Base-by-base conservation (phyloP, 2,888 invertebrate species). In the Amorpha juglandis region DNA sequence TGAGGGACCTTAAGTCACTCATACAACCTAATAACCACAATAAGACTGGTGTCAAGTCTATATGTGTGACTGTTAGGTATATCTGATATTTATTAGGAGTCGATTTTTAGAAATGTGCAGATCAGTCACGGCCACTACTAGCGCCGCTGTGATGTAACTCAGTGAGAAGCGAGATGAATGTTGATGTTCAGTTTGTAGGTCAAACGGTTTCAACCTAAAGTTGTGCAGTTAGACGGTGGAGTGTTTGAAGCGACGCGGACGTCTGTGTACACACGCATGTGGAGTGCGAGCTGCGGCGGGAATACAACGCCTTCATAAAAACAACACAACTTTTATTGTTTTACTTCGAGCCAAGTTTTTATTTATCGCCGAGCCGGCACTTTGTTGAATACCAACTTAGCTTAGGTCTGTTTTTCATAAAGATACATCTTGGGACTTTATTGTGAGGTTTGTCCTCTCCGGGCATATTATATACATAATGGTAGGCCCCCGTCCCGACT, bases 261-360 rank as follows among this genome's bases (percentile, higher is more conserved):
- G 27, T 27, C 27, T 1, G 27, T 55, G 55, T 33, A 8, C 55
- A 4, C 3, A 1, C n/a, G n/a, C n/a, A n/a, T n/a, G n/a, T 14
- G 3, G 50, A 50, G 35, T 14, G 55, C n/a, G 35, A 35, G 16
- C 16, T 8, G 16, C 4, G 55, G 52, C 12, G 51, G 51, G 9
- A 21, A 14, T 11, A 11, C 52, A 52, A 45, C 33, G 63, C 63
- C 16, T 48, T 50, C 45, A 38, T 55, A 38, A 55, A 38, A 38
- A 55, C 55, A 38, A 55, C 38, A 16, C 35, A 55, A 55, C 11
- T 55, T 55, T 55, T 38, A 55, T 55, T 38, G 38, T 55, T 38
- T 55, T 35, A 55, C 38, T 55, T 55, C 38, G 55, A 16, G 4
- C 16, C 0, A 35, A 38, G 16, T 38, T 38, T 55, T 38, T 55